A percentile compares a stretch with the other conserved stretches of the same genome.
Evolutionary conservation across 35 echinoderm and acorn worm genomes (phyloP).

Genomic region (Patiria miniata): DNA sequence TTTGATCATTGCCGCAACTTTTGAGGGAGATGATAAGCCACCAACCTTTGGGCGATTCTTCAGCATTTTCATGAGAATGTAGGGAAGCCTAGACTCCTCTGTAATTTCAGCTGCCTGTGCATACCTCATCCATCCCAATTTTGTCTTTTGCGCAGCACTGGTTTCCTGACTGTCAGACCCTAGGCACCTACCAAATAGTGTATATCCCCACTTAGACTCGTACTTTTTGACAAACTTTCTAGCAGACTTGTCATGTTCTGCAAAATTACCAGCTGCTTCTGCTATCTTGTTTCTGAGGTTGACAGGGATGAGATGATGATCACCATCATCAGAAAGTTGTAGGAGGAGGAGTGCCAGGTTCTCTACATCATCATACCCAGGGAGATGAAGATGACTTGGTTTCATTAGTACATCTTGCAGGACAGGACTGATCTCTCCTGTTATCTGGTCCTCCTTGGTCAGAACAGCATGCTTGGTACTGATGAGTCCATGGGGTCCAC

Average conservation of each 20-base stretch:
- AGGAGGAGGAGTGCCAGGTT: too few relatives aligned
- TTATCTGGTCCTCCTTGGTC: too few relatives aligned
- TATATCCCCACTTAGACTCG: slow-evolving; percentile 63
- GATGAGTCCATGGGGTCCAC: too few relatives aligned
- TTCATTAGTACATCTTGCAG: too few relatives aligned
- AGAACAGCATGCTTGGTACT: too few relatives aligned
- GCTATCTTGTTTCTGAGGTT: too few relatives aligned
- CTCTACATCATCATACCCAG: too few relatives aligned
- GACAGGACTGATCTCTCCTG: too few relatives aligned
- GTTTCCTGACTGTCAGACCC: slow-evolving; percentile 8
- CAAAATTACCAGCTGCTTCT: slow-evolving; percentile 31
- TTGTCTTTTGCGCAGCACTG: slow-evolving; percentile 64
- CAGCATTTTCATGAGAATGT: slow-evolving; percentile 50
- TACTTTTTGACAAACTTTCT: slow-evolving; percentile 67
- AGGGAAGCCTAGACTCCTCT: slow-evolving; percentile 52
- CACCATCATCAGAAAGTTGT: too few relatives aligned
- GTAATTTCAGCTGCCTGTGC: slow-evolving; percentile 54
- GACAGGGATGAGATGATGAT: too few relatives aligned
- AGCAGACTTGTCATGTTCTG: slow-evolving; percentile 61
- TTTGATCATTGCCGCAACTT: slow-evolving; percentile 37
- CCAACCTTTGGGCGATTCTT: slow-evolving; percentile 48
- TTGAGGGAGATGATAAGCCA: slow-evolving; percentile 52
- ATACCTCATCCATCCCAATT: slow-evolving; percentile 57
- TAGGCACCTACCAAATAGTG: slow-evolving; percentile 50
- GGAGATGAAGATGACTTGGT: too few relatives aligned